A percentile compares a stretch with the other conserved stretches of the same genome.
Evolutionary conservation across 2,113 vertebrate species (phyloP).

Genomic region (Gymnobelideus leadbeateri): DNA sequence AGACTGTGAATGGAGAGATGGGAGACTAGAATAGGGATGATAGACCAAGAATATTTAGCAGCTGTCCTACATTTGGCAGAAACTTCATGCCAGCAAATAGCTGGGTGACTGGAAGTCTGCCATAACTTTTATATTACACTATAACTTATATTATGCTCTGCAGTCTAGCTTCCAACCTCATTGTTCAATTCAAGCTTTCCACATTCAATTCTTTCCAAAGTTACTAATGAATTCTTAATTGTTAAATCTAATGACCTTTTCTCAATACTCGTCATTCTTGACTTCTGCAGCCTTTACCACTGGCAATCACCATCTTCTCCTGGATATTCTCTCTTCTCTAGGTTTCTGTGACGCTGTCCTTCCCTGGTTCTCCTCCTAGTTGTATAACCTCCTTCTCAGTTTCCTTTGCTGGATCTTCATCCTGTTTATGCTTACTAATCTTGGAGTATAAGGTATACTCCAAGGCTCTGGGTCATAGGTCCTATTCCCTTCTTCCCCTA

Average conservation of each 20-base stretch:
- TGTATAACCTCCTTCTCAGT: not conserved
- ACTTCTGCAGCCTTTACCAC: not conserved
- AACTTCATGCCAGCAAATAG: not conserved
- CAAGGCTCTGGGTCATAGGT: not conserved
- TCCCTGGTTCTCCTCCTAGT: not conserved
- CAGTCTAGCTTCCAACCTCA: not conserved
- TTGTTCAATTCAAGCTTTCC: not conserved
- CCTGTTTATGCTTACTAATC: not conserved
- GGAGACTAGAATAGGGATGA: not conserved
- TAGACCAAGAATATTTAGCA: not conserved
- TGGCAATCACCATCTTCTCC: not conserved
- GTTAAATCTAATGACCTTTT: not conserved
- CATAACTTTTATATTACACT: not conserved
- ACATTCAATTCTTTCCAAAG: not conserved
- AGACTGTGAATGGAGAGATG: not conserved
- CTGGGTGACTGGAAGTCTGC: not conserved
- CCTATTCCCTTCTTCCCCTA: not conserved
- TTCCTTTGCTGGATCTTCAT: not conserved
- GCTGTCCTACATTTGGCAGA: not conserved
- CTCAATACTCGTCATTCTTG: not conserved
- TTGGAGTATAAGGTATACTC: not conserved
- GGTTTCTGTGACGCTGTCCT: not conserved
- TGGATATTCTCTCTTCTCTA: not conserved
- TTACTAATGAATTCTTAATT: not conserved
- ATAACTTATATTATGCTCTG: not conserved